Conservation (phyloP, 2,797 vertebrate species). For the Hyperoplus immaculatus region DNA sequence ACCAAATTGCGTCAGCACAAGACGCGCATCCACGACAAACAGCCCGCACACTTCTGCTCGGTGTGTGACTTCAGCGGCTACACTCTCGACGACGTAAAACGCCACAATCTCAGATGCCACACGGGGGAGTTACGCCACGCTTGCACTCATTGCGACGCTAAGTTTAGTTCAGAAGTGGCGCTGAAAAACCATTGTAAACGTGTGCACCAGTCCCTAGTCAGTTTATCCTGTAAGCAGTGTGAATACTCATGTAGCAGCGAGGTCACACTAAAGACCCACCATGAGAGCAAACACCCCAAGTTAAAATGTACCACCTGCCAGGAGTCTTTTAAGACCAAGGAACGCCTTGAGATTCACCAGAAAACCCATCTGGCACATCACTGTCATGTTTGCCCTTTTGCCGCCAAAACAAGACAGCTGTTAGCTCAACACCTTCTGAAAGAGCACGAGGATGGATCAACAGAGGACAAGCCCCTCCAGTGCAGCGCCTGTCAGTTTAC, state of each 20-base stretch:
- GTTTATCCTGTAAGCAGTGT: slow-evolving; percentile 81
- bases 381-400: slow-evolving; percentile 91
- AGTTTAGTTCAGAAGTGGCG: slow-evolving; percentile 92
- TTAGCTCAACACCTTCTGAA: slow-evolving; percentile 91
- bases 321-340: slow-evolving; percentile 81
- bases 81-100: slow-evolving; percentile 90
- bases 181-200: slow-evolving; percentile 92
- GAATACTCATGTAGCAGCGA: slow-evolving; percentile 85
- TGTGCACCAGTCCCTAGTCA: slow-evolving; percentile 82
- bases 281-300: slow-evolving; percentile 87
- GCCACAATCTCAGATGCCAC: slow-evolving; percentile 93
- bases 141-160: slow-evolving; percentile 89
- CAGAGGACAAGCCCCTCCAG: slow-evolving; percentile 82
- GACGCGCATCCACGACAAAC: slow-evolving; percentile 91
- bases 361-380: slow-evolving; percentile 87
- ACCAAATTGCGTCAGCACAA: slow-evolving; percentile 93
- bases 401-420: slow-evolving; percentile 88
- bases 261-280: slow-evolving; percentile 85
- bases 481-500: slow-evolving; percentile 92
- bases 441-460: slow-evolving; percentile 85
- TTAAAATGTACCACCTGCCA: slow-evolving; percentile 86
- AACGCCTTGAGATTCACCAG: slow-evolving; percentile 86
- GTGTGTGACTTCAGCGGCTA: slow-evolving; percentile 94
- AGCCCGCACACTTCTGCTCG: slow-evolving; percentile 90
- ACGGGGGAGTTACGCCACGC: slow-evolving; percentile 84